Base-by-base conservation (phyloP, 2,888 invertebrate species). In the Laothoe populi region DNA sequence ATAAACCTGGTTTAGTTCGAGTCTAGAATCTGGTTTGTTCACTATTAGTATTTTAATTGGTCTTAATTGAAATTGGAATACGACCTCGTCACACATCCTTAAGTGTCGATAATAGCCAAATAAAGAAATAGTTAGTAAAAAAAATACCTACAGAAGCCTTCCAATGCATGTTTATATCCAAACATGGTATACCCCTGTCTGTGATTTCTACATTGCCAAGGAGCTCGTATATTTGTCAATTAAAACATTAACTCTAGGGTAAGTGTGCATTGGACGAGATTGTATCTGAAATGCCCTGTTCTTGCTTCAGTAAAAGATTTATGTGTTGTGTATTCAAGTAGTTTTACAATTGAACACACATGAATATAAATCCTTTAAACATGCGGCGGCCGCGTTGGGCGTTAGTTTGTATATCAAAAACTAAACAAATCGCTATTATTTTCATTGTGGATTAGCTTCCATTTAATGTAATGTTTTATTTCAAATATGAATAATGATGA, bases 81-180 rank as follows among this genome's bases (percentile, higher is more conserved):
- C 49, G 60, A 19, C 60, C 60, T 61, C 49, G 53, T 61, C 42
- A 61, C 42, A 44, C 13, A 61, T 61, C 49, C 40, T 26, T 46
- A 46, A 35, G 13, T 19, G 46, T 23, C 24, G 48, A 24, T 40
- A 21, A 21, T 24, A 40, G 23, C 59, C 21, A 46, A 59, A 31
- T 46, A 40, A 40, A 40, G 48, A 48, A 40, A 60, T 10, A n/a
- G 13, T 23, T 48, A 16, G 11, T 35, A 60, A 24, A 46, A 23
- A 16, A 35, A 35, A 31, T 19, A 19, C 19, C 7, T 53, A 53
- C 53, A 19, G 53, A 53, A 53, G 19, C 11, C 53, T 35, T 35
- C 19, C 16, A 53, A 35, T 31, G 19, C 19, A 19, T 19, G 53
- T 53, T 53, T 35, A 53, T 19, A 35, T 31, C 31, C 35, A 10